phyloP scores from a whole-genome alignment of 2,888 invertebrate genomes.

The Alviniconcha strummeri region DNA sequence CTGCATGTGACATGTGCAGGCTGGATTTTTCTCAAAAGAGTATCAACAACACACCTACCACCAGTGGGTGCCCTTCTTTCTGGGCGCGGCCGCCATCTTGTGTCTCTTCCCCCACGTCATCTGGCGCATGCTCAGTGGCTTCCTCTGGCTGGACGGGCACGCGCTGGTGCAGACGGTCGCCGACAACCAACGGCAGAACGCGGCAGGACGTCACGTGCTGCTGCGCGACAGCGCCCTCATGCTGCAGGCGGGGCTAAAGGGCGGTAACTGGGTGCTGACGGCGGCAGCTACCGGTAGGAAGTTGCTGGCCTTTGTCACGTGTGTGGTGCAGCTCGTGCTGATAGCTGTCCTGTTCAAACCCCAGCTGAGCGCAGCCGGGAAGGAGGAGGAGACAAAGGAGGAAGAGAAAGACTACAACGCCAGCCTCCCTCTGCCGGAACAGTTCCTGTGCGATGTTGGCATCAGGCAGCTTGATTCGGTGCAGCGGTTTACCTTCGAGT shows the following conservation, averaged over 20 bases:
- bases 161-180: constrained; percentile 1
- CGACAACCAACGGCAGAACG: constrained; percentile 19
- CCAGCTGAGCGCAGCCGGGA: neutral
- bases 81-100: neutral
- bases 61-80: constrained; percentile 23
- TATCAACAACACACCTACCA: neutral
- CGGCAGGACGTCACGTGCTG: constrained; percentile 19
- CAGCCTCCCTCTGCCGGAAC: neutral
- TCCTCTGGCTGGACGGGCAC: constrained; percentile 25
- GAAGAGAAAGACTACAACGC: neutral
- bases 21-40: no score
- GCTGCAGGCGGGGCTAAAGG: constrained; percentile 21
- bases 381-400: neutral
- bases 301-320: constrained; percentile 2
- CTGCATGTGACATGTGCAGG: no score
- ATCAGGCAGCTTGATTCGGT: neutral
- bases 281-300: neutral
- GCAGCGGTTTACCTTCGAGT: neutral
- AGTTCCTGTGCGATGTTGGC: neutral
- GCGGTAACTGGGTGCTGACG: constrained; percentile 21
- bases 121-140: constrained; percentile 28
- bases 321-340: constrained; percentile 14
- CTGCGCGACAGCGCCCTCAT: constrained; percentile 22
- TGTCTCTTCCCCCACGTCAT: constrained; percentile 20
- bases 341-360: neutral